Evolutionary conservation across 2,797 vertebrate genomes (phyloP).

Genomic region (Epinephelus malabaricus): DNA sequence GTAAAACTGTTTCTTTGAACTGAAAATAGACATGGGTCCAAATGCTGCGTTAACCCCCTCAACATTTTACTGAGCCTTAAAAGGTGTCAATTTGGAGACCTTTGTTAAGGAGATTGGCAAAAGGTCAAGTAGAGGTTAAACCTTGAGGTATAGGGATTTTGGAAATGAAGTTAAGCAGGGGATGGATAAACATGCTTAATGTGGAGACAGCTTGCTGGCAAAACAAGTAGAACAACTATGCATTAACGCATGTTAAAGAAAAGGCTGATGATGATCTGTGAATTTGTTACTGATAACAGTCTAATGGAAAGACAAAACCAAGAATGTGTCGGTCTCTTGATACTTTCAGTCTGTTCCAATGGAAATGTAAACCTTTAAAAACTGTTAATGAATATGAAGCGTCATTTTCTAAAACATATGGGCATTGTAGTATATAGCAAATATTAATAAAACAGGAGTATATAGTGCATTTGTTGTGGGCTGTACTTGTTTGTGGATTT

Average conservation of each 20-base stretch:
- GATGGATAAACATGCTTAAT: conserved; percentile 9
- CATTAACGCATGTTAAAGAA: not conserved
- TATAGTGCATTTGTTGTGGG: not conserved
- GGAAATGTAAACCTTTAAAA: not conserved
- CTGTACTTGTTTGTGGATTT: not conserved
- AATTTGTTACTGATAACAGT: not conserved
- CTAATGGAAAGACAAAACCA: not conserved
- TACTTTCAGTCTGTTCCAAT: not conserved
- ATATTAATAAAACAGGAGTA: not conserved
- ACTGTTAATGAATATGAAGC: not conserved
- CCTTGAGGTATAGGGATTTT: conserved; percentile 43
- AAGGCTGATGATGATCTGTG: not conserved
- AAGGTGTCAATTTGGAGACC: conserved; percentile 28
- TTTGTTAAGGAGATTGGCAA: conserved; percentile 56
- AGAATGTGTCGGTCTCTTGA: too few species aligned
- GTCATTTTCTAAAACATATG: not conserved
- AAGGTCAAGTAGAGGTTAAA: conserved; percentile 63
- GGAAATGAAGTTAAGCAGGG: conserved; percentile 45
- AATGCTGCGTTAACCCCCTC: not conserved
- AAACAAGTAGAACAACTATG: not conserved
- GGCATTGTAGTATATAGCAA: too few species aligned
- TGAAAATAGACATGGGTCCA: not conserved
- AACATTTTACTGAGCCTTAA: conserved; percentile 19
- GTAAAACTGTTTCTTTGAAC: not conserved
- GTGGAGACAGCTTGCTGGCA: not conserved